phyloP scores from a whole-genome alignment of 2,113 vertebrate genomes.

The Cebidichthys violaceus region DNA sequence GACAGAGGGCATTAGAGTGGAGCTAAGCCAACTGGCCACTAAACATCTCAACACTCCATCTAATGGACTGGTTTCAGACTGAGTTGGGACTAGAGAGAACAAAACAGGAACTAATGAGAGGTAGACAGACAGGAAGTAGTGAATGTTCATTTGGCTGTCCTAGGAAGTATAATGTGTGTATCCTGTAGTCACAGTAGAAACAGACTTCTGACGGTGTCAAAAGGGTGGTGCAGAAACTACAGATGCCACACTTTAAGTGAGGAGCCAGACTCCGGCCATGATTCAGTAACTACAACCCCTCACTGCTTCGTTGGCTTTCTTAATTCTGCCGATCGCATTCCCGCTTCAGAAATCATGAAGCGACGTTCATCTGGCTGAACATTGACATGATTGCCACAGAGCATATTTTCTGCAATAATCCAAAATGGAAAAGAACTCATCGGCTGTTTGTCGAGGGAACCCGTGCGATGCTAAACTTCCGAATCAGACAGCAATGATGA shows the following conservation, averaged over 20 bases:
- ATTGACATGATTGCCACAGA: not conserved
- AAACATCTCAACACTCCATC: conserved; percentile 53
- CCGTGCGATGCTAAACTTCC: not conserved
- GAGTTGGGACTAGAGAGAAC: conserved; percentile 15
- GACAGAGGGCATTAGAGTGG: conserved; percentile 64
- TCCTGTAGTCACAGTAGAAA: not conserved
- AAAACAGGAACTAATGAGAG: conserved; percentile 36
- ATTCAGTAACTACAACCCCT: not conserved
- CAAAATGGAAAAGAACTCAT: not conserved
- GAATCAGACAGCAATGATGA: not conserved
- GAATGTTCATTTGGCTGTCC: conserved; percentile 16
- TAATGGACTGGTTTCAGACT: conserved; percentile 46
- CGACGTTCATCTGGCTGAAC: too few species aligned
- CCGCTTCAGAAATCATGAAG: too few species aligned
- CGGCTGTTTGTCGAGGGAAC: not conserved
- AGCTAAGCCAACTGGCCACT: conserved; percentile 55
- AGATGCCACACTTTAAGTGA: not conserved
- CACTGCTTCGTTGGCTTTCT: not conserved
- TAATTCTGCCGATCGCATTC: too few species aligned
- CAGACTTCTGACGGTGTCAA: not conserved
- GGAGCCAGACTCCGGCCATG: not conserved
- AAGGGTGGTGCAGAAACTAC: not conserved
- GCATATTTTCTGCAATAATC: not conserved
- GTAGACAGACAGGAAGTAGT: conserved; percentile 31
- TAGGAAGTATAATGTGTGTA: not conserved